Percentiles rank a stretch among this genome's conserved stretches.
Evolutionary conservation across 2,888 invertebrate genomes (phyloP).

Genomic region (Tachystola acroxantha): DNA sequence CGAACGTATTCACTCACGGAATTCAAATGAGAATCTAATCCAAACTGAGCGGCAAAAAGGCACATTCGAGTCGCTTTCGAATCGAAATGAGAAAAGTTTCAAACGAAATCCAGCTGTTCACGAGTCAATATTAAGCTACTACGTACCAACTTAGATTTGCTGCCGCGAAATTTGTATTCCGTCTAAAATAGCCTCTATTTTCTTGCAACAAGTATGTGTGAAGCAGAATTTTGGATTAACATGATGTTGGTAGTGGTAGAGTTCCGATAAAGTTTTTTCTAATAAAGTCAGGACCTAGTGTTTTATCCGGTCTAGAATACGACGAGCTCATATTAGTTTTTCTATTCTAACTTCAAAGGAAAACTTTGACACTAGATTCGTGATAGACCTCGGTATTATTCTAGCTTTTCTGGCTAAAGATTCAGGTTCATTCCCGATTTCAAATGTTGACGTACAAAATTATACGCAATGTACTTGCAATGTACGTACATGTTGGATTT

Average conservation of each 20-base stretch:
- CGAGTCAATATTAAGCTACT: constrained; percentile 73
- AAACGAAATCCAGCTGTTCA: constrained; percentile 61
- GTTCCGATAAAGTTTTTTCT: constrained; percentile 69
- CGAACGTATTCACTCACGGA: too few species aligned
- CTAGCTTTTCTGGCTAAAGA: not conserved
- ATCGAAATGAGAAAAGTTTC: constrained; percentile 75
- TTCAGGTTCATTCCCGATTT: too few species aligned
- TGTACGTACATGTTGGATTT: too few species aligned
- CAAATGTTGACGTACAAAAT: too few species aligned
- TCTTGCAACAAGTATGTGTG: not conserved
- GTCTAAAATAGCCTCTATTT: not conserved
- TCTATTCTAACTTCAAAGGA: constrained; percentile 2
- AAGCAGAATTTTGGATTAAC: not conserved
- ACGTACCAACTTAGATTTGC: constrained; percentile 33
- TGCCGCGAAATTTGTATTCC: not conserved
- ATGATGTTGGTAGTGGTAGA: constrained; percentile 25
- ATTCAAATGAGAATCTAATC: constrained; percentile 26
- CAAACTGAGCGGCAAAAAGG: constrained; percentile 16
- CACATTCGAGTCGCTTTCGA: constrained; percentile 41
- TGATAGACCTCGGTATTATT: not conserved
- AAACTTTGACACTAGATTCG: constrained; percentile 7
- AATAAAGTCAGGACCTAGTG: constrained; percentile 36
- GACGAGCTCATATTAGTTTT: too few species aligned
- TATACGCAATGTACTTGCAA: too few species aligned
- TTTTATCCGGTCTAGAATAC: too few species aligned